Conservation (phyloP, 30 jellyfish, hydroid and myxozoan species). For the Clytia hemisphaerica region DNA sequence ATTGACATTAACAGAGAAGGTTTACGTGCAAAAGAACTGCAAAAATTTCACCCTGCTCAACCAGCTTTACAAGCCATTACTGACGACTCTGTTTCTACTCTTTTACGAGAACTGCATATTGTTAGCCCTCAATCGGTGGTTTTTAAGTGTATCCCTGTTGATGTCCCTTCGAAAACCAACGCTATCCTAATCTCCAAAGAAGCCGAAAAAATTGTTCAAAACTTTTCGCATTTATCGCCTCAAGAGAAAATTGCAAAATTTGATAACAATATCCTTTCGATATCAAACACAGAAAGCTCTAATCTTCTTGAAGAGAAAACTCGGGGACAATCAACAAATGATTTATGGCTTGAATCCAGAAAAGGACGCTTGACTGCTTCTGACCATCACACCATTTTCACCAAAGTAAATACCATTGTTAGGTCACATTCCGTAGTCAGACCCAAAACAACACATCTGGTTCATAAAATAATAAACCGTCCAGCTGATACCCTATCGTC, state of each 20-base stretch:
- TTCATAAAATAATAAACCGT: not conserved
- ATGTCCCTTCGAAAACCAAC: no score
- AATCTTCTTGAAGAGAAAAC: constrained; percentile 17
- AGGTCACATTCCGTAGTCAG: not conserved
- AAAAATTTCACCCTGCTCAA: constrained; percentile 15
- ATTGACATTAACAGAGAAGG: constrained; percentile 2
- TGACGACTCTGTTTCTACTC: no score
- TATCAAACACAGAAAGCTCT: not conserved
- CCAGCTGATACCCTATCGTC: not conserved
- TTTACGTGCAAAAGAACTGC: not conserved
- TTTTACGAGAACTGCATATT: constrained; percentile 10
- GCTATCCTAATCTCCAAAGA: no score
- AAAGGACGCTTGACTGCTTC: constrained; percentile 48
- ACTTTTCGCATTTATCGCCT: no score
- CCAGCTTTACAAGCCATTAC: no score
- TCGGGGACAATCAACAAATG: constrained; percentile 18
- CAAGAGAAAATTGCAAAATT: no score
- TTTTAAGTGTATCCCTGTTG: constrained; percentile 10
- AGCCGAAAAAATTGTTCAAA: no score
- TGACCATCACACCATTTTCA: constrained; percentile 19
- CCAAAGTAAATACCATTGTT: constrained; percentile 30
- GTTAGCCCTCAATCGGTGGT: constrained; percentile 17
- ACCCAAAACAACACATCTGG: constrained; percentile 35
- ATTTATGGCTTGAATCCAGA: constrained; percentile 23
- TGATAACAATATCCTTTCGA: no score